Evolutionary conservation across 2,113 vertebrate genomes (phyloP), one percentile per base, ranked within the genome.

Genomic region (Cryptomyrus ogoouensis): DNA sequence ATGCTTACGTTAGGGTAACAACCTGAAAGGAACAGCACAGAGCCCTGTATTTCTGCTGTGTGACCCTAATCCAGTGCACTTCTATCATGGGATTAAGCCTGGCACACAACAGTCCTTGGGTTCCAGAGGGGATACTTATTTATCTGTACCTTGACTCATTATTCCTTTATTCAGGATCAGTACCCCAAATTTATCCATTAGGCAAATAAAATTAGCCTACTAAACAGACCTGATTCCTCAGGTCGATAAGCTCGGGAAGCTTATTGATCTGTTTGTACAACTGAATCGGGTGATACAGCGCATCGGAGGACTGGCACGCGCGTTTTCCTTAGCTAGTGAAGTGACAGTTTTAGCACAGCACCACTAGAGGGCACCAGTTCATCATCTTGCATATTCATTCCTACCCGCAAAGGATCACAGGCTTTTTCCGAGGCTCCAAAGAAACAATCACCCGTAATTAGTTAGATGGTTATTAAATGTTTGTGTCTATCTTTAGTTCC

Each of bases 291-390:
- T 31, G n/a, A 13, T 10, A 70, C 3, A 70, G n/a, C n/a, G 10
- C n/a, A 31, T 1, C 27, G 4, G 62, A 70, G 27, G 10, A 12
- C 27, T 70, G n/a, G 9, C 62, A 27, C 3, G 19, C 62, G 62
- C n/a, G 10, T 31, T 31, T 70, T 31, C 1, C 74, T 77, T n/a
- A 56, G 5, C 9, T 83, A 21, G 49, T 42, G 49, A 42, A 83
- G 70, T 9, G 35, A 5, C 47, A 31, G 39, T 39, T 42, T n/a
- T 5, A 42, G 1, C 31, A 19, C 31, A 27, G 50, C 10, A 3
- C 88, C 88, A 17, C 88, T 13, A 53, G 88, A 42, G 70, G 88
- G 74, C 74, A 83, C 74, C 74, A 35, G 50, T 89, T 56, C 49
- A 12, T 24, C 49, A 31, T 52, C 50, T 56, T n/a, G 74, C 35